Conservation (phyloP, 23 tunicate species). For the Ascidia mentula region DNA sequence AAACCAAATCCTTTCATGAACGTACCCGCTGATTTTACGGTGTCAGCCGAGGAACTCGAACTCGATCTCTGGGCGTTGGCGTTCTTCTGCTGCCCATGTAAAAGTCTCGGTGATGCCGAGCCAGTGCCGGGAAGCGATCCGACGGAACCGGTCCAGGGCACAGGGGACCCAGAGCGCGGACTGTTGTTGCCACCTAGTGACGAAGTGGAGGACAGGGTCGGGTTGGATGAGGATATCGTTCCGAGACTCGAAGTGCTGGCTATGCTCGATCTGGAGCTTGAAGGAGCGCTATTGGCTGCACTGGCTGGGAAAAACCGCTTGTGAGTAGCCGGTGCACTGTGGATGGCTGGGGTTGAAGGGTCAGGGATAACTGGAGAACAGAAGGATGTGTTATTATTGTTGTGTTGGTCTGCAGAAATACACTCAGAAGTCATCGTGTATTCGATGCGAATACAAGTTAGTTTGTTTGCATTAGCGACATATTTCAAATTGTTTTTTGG, state of each 20-base stretch:
- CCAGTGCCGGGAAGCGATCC: constrained; percentile 19
- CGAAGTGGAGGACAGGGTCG: constrained; percentile 32
- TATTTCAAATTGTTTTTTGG: too few relatives aligned
- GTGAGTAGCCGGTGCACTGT: constrained; percentile 18
- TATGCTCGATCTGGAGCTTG: constrained; percentile 67
- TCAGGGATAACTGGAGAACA: too few relatives aligned
- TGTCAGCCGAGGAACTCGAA: constrained; percentile 71
- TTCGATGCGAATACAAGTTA: too few relatives aligned
- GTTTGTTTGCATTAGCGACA: too few relatives aligned
- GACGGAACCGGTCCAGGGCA: constrained; percentile 41
- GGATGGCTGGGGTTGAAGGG: constrained; percentile 12
- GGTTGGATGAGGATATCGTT: constrained; percentile 51
- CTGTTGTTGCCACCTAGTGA: constrained; percentile 40
- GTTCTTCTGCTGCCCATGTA: constrained; percentile 10
- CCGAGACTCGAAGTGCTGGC: constrained; percentile 74
- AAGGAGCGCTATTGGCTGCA: constrained; percentile 20
- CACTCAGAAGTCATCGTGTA: too few relatives aligned
- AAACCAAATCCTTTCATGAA: too few relatives aligned
- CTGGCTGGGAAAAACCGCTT: constrained; percentile 27
- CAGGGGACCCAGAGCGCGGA: constrained; percentile 63
- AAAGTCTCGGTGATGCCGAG: constrained; percentile 9
- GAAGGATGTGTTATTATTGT: too few relatives aligned
- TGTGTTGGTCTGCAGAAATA: too few relatives aligned
- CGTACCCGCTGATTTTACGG: constrained; percentile 58
- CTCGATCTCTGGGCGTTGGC: constrained; percentile 44